These are phyloP conservation scores for Pristionchus fissidentatus DNA, from an alignment of 2,888 invertebrate genomes.

Conservation along the genomic window DNA sequence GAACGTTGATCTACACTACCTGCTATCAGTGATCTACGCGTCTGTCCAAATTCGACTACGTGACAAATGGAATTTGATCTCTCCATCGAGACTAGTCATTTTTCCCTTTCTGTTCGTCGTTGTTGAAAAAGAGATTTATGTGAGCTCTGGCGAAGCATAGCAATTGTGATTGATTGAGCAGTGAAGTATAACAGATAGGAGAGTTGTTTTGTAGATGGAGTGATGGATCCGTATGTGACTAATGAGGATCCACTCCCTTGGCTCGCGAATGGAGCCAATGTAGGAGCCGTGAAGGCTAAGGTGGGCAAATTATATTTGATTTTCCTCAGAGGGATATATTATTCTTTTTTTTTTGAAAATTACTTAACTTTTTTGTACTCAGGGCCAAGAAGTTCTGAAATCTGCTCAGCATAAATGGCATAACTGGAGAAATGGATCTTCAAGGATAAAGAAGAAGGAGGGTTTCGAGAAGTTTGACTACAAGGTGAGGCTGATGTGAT, in stretches of 20 bases:
- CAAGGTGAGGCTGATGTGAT: slow-evolving; percentile 57
- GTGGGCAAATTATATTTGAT: not conserved
- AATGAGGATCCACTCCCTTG: slow-evolving; percentile 50
- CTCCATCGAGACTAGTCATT: no score
- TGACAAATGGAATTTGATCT: no score
- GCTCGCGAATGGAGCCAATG: slow-evolving; percentile 45
- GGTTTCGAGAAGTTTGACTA: slow-evolving; percentile 71
- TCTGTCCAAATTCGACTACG: no score
- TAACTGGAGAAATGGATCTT: slow-evolving; percentile 64
- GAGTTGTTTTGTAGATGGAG: slow-evolving; percentile 60
- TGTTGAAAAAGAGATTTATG: not conserved
- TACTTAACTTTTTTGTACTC: not conserved
- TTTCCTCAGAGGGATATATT: no score
- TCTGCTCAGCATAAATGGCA: slow-evolving; percentile 63
- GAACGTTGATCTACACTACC: no score
- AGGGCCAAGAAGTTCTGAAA: slow-evolving; percentile 52
- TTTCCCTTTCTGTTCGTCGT: no score
- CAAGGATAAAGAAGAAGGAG: slow-evolving; percentile 70
- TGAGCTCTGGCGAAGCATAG: no score
- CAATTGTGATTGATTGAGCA: no score
- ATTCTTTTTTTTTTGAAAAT: not conserved
- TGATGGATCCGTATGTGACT: slow-evolving; percentile 63
- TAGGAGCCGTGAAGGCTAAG: slow-evolving; percentile 47
- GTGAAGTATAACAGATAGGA: not conserved
- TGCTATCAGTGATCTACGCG: no score